Percentiles rank a stretch among this genome's conserved stretches.
Conservation (phyloP, 2,888 invertebrate genomes). For the Eilema sororculum region DNA sequence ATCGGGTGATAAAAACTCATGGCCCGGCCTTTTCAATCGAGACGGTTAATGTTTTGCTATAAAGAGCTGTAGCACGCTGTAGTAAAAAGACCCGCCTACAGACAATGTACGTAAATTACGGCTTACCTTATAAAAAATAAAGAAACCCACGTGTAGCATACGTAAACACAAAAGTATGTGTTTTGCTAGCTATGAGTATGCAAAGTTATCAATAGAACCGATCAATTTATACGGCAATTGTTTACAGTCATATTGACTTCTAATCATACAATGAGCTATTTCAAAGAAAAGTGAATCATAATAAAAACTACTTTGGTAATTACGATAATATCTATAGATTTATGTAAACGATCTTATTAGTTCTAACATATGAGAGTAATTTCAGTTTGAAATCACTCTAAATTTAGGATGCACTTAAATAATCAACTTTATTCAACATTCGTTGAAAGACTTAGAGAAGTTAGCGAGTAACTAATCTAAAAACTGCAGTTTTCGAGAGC, state of each 20-base stretch:
- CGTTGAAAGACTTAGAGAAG: no score
- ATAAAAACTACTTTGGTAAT: conserved; percentile 14
- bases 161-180: not conserved
- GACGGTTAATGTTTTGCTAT: not conserved
- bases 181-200: not conserved
- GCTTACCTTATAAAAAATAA: conserved; percentile 2
- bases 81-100: not conserved
- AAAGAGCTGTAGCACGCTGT: not conserved
- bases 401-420: not conserved
- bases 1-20: not conserved
- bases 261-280: not conserved
- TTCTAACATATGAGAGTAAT: not conserved
- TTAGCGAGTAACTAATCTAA: not conserved
- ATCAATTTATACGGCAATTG: conserved; percentile 11
- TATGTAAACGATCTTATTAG: not conserved
- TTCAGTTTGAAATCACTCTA: not conserved
- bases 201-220: conserved; percentile 13
- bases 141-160: not conserved
- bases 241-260: conserved; percentile 16
- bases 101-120: not conserved
- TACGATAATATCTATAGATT: not conserved
- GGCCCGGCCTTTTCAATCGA: not conserved
- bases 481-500: not conserved
- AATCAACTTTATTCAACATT: not conserved
- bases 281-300: not conserved